Evolutionary conservation across 2,113 vertebrate species (phyloP).

Genomic region (Prietella phreatophila): DNA sequence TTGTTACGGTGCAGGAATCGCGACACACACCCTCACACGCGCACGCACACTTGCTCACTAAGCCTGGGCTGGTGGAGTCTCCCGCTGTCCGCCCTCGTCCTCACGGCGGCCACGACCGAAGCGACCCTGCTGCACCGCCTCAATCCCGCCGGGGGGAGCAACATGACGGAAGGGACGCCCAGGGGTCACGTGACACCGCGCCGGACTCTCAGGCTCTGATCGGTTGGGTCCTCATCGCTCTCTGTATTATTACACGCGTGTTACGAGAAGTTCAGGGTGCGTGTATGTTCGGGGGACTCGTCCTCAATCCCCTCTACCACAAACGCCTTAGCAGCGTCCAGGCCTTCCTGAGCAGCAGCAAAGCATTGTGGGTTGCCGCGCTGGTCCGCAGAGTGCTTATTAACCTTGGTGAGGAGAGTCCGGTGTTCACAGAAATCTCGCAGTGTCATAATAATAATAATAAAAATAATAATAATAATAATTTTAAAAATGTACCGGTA

Average conservation of each 20-base stretch:
- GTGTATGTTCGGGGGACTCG: conserved; percentile 84
- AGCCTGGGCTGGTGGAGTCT: conserved; percentile 79
- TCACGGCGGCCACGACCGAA: conserved; percentile 79
- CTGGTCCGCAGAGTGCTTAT: conserved; percentile 84
- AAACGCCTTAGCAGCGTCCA: conserved; percentile 81
- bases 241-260: conserved; percentile 79
- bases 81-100: conserved; percentile 74
- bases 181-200: background rate
- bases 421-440: background rate
- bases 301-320: conserved; percentile 91
- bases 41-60: conserved; percentile 57
- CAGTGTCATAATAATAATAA: background rate
- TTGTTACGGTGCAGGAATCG: conserved; percentile 65
- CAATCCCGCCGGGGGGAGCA: conserved; percentile 44
- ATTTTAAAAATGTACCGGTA: no score
- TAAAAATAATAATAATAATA: background rate
- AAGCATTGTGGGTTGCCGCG: conserved; percentile 79
- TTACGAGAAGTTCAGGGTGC: conserved; percentile 89
- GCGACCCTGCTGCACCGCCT: conserved; percentile 83
- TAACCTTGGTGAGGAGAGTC: conserved; percentile 80
- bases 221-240: conserved; percentile 80
- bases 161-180: background rate
- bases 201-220: conserved; percentile 73
- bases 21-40: conserved; percentile 27
- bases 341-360: conserved; percentile 82